Evolutionary conservation across 2,888 invertebrate species (phyloP).

Genomic region (Cosmia pyralina): DNA sequence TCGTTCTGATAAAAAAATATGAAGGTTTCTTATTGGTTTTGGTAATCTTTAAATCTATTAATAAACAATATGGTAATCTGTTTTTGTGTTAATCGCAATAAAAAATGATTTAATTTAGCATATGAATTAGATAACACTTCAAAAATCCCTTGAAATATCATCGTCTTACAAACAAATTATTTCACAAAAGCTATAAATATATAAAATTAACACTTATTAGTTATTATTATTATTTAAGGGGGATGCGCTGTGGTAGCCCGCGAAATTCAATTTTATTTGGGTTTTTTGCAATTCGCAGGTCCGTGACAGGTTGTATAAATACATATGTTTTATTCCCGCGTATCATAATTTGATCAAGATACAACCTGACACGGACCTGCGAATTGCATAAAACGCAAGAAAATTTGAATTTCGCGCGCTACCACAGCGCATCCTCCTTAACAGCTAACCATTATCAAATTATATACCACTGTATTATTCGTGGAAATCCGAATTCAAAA

Average conservation of each 20-base stretch:
- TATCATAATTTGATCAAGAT: too few species aligned
- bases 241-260: too few species aligned
- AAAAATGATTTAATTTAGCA: conserved; percentile 18
- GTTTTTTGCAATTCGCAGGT: too few species aligned
- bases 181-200: conserved; percentile 11
- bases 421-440: too few species aligned
- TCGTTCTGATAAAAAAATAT: conserved; percentile 5
- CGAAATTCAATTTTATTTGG: too few species aligned
- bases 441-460: conserved; percentile 2
- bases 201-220: conserved; percentile 9
- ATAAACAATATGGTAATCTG: conserved; percentile 10
- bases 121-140: background rate
- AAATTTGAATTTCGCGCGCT: too few species aligned
- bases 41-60: conserved; percentile 4
- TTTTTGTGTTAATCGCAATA: conserved; percentile 5
- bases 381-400: too few species aligned
- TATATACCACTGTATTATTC: conserved; percentile 37
- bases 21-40: background rate
- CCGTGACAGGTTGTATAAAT: too few species aligned
- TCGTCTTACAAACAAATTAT: conserved; percentile 1
- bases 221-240: too few species aligned
- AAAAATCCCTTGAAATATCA: background rate
- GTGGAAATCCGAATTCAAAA: conserved; percentile 57
- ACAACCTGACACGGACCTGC: too few species aligned
- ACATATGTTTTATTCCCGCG: too few species aligned